phyloP scores from a whole-genome alignment of 2,113 vertebrate genomes.

The Phoxinus phoxinus region DNA sequence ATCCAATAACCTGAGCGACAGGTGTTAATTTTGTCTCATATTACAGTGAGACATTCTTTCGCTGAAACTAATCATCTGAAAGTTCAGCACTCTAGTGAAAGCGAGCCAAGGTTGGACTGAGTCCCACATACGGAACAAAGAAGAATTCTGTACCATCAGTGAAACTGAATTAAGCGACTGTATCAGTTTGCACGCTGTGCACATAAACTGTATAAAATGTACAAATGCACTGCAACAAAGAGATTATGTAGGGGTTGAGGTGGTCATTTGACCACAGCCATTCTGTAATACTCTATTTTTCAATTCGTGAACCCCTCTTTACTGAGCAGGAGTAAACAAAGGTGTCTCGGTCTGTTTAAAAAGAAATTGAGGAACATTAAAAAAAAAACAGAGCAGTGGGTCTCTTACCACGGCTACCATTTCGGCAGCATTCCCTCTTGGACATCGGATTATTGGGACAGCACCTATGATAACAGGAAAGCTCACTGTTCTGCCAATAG shows the following conservation, averaged over 20 bases:
- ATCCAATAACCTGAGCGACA: slow-evolving; percentile 1
- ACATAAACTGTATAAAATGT: background rate
- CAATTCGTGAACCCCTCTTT: slow-evolving; percentile 5
- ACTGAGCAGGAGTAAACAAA: slow-evolving; percentile 16
- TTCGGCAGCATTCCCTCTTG: slow-evolving; percentile 96
- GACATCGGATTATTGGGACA: slow-evolving; percentile 96
- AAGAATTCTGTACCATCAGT: slow-evolving; percentile 29
- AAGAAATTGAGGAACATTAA: background rate
- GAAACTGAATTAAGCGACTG: background rate
- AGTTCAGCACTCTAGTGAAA: background rate
- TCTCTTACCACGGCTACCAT: slow-evolving; percentile 96
- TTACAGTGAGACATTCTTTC: slow-evolving; percentile 19
- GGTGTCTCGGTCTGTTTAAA: slow-evolving; percentile 29
- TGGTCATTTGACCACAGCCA: background rate
- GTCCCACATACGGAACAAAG: slow-evolving; percentile 40
- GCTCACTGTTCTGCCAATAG: slow-evolving; percentile 51
- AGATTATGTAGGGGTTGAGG: background rate
- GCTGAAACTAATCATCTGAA: slow-evolving; percentile 24
- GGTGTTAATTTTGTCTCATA: slow-evolving; percentile 13
- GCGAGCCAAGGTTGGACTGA: background rate
- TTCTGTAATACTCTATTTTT: background rate
- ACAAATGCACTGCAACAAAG: slow-evolving; percentile 12
- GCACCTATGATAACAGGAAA: slow-evolving; percentile 80
- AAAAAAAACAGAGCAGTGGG: background rate
- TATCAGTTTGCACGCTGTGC: slow-evolving; percentile 24